Percentiles rank a stretch among this genome's conserved stretches.
Conservation (phyloP, 2,797 vertebrate species). For the Thaleichthys pacificus region DNA sequence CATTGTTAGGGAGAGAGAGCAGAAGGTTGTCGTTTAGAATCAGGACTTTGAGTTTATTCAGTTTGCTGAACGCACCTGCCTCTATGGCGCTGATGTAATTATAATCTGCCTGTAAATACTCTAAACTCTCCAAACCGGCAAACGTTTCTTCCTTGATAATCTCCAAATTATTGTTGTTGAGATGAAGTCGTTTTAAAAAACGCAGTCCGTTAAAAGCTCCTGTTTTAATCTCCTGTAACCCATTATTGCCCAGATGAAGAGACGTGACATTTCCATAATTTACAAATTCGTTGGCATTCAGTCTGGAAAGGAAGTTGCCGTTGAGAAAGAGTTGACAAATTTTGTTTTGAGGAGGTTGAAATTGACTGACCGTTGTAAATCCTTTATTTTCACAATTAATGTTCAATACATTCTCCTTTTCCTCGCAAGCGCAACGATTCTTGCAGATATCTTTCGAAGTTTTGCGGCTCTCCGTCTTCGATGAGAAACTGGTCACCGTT, state of each 20-base stretch:
- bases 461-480: slow-evolving; percentile 91
- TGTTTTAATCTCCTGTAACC: slow-evolving; percentile 90
- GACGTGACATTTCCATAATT: slow-evolving; percentile 95
- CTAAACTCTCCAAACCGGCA: slow-evolving; percentile 90
- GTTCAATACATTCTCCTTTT: slow-evolving; percentile 92
- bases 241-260: slow-evolving; percentile 95
- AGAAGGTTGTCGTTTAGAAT: slow-evolving; percentile 98
- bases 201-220: slow-evolving; percentile 91
- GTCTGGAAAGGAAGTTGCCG: slow-evolving; percentile 89
- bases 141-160: slow-evolving; percentile 93
- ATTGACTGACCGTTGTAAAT: slow-evolving; percentile 88
- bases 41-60: slow-evolving; percentile 96
- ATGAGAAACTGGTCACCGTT: slow-evolving; percentile 86
- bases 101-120: slow-evolving; percentile 97
- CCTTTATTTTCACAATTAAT: slow-evolving; percentile 99
- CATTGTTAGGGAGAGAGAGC: slow-evolving; percentile 91
- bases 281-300: slow-evolving; percentile 91
- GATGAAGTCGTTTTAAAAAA: slow-evolving; percentile 90
- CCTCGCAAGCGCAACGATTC: slow-evolving; percentile 92
- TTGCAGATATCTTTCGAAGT: slow-evolving; percentile 98
- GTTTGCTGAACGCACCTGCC: slow-evolving; percentile 90
- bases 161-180: slow-evolving; percentile 98
- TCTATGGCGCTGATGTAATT: slow-evolving; percentile 96
- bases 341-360: slow-evolving; percentile 89
- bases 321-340: slow-evolving; percentile 96